Evolutionary conservation across 2,113 vertebrate genomes (phyloP).

Genomic region (Petroica traversi): DNA sequence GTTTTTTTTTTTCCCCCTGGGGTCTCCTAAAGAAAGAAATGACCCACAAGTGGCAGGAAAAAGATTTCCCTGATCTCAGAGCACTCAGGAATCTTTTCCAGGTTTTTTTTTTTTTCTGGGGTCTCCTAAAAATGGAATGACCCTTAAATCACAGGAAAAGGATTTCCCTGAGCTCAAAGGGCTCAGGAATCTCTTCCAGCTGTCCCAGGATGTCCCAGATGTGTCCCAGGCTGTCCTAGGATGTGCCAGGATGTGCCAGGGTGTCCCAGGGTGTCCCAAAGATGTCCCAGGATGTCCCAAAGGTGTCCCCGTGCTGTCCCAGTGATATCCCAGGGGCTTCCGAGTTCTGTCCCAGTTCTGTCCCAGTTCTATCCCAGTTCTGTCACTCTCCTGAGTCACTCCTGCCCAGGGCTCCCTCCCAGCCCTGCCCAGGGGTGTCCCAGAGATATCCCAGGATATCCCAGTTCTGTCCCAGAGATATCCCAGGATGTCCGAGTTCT

Average conservation of each 20-base stretch:
- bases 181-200: background rate
- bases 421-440: background rate
- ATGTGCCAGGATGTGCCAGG: background rate
- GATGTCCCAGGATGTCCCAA: too few species aligned
- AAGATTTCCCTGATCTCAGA: background rate
- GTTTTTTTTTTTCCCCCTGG: too few species aligned
- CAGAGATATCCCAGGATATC: background rate
- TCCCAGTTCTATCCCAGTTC: background rate
- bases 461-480: background rate
- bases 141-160: background rate
- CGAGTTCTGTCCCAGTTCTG: background rate
- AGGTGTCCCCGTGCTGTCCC: too few species aligned
- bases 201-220: background rate
- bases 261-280: too few species aligned
- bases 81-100: background rate
- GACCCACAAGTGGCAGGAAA: background rate
- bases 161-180: background rate
- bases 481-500: background rate
- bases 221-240: fast-evolving
- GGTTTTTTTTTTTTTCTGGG: background rate
- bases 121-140: background rate
- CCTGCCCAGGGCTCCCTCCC: background rate
- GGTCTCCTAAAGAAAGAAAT: background rate
- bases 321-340: background rate
- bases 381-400: too few species aligned